These are phyloP conservation scores for Trematocara unimaculatum DNA, from an alignment of 2,113 vertebrate genomes.

Conservation along the genomic window DNA sequence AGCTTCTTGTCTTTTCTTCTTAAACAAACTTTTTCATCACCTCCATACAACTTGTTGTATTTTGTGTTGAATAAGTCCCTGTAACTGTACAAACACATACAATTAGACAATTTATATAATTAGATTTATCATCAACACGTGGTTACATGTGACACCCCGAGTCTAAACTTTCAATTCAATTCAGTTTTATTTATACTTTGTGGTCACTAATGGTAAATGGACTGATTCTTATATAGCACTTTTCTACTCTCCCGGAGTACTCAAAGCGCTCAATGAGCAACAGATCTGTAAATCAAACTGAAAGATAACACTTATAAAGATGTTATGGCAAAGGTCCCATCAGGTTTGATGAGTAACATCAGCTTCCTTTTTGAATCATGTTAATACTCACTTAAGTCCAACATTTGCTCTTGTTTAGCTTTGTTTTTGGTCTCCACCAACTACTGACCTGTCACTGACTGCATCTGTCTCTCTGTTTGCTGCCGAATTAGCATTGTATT, in stretches of 20 bases:
- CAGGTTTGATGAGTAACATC: neutral
- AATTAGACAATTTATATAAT: neutral
- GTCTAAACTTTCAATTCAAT: neutral
- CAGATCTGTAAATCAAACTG: neutral
- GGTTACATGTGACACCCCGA: neutral
- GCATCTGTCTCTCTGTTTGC: neutral
- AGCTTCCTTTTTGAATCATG: neutral
- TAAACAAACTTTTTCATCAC: neutral
- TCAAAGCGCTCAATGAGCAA: too few relatives aligned
- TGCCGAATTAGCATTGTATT: neutral
- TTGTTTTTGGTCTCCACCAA: neutral
- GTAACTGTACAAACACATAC: neutral
- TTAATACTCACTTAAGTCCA: neutral
- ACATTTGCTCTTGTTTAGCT: neutral
- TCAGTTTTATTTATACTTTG: neutral
- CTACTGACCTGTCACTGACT: neutral
- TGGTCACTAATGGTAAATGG: too few relatives aligned
- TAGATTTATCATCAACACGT: neutral
- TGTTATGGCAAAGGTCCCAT: neutral
- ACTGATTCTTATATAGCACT: too few relatives aligned
- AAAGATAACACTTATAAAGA: neutral
- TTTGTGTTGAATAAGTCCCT: neutral
- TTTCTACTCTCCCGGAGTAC: too few relatives aligned
- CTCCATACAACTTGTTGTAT: neutral
- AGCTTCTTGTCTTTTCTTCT: neutral